Base-by-base conservation (phyloP, 2,888 invertebrate species). In the Melinopterus prodromus region DNA sequence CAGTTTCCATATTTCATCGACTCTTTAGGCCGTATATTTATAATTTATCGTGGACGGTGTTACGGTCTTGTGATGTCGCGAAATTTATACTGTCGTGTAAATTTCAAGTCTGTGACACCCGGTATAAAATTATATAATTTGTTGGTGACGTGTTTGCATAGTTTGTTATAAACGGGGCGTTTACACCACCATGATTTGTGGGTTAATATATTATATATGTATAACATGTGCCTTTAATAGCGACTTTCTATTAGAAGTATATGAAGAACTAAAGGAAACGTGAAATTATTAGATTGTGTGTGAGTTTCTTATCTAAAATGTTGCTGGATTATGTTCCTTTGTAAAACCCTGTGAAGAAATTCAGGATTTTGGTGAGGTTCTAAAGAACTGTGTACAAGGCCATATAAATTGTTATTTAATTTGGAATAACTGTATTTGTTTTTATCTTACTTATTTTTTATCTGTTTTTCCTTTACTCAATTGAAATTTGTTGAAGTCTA, bases 1-100 rank as follows among this genome's bases (percentile, higher is more conserved):
- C 74, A 35, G 74, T 74, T 74, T 74, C 37, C 74, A 74, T 74
- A 74, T 74, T 74, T 74, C 37, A 74, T 74, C 74, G 74, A 74
- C 36, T 74, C 74, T 37, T 74, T 74, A 74, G 36, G 74, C 36
- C 37, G 74, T 35, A 74, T 35, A 53, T 53, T 53, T 53, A 16
- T 35, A 74, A 74, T 74, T 74, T 74, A 74, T 74, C 36, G 74
- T 12, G n/a, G 74, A 37, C 74, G 26, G 35, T 7, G 74, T 35
- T 36, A 36, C 35, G 37, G 74, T 37, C 36, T 36, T 74, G 74
- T 74, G 74, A 74, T 36, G 74, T 74, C 37, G 36, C n/a, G 35
- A 74, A 74, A 74, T 74, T 74, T 74, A 74, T 74, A 37, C 36
- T 35, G 36, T 36, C 35, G 26, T 36, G 74, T 74, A 74, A 74